phyloP scores from a whole-genome alignment of 1,140 invertebrate species.

The Euwallacea similis region DNA sequence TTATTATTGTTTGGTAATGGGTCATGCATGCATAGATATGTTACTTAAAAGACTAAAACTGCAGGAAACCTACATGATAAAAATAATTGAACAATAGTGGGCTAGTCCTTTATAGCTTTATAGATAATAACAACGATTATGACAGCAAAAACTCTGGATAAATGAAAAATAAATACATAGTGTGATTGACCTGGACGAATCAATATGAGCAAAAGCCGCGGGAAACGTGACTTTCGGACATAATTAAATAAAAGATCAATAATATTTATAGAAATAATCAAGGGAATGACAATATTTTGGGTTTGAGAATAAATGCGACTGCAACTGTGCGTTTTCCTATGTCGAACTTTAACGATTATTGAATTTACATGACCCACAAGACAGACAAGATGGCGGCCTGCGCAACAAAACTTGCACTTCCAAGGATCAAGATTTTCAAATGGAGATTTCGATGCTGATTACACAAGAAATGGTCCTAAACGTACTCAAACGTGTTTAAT shows the following conservation, averaged over 20 bases:
- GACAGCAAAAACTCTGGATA: too few relatives aligned
- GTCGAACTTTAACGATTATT: background rate
- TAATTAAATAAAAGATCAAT: background rate
- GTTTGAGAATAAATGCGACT: background rate
- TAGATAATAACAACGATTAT: too few relatives aligned
- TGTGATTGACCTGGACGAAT: too few relatives aligned
- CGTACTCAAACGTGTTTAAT: background rate
- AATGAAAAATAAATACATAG: too few relatives aligned
- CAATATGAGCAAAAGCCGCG: background rate
- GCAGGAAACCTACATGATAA: background rate
- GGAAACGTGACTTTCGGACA: background rate
- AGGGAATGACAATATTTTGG: background rate
- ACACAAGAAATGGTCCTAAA: background rate
- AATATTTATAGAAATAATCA: background rate
- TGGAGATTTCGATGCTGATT: background rate
- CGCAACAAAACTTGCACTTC: background rate
- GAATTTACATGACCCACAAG: background rate
- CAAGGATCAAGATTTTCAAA: background rate
- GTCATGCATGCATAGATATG: too few relatives aligned
- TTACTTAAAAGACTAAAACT: constrained; percentile 22
- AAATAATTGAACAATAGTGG: background rate
- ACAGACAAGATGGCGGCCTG: constrained; percentile 17
- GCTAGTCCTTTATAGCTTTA: too few relatives aligned
- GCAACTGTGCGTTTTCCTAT: background rate
- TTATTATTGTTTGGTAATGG: constrained; percentile 13